phyloP scores from a whole-genome alignment of 37 sponge, comb jelly and placozoan species.

The Haliclona indistincta region DNA sequence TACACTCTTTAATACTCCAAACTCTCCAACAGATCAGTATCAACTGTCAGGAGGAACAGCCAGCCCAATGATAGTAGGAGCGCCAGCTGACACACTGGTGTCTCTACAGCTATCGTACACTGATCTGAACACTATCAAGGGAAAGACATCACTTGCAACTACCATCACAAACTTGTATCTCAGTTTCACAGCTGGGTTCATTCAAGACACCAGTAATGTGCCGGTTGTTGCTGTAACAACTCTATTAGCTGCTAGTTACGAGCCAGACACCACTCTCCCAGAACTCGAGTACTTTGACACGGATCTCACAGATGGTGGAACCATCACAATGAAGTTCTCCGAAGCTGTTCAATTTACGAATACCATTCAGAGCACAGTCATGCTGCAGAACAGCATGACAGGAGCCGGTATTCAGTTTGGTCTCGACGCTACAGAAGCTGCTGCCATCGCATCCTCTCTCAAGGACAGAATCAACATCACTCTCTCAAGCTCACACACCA shows the following conservation, averaged over 20 bases:
- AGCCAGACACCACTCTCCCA: conserved; percentile 14
- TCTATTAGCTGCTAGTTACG: not conserved
- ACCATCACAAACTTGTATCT: conserved; percentile 6
- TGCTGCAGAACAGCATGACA: not conserved
- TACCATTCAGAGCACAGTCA: not conserved
- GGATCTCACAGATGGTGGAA: conserved; percentile 3
- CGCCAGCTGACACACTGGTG: not conserved
- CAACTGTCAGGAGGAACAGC: not conserved
- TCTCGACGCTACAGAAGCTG: not conserved
- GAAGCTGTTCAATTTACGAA: conserved; percentile 13
- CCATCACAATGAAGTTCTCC: conserved; percentile 20
- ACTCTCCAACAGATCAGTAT: not conserved
- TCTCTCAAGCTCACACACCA: not conserved
- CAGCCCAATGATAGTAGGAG: not conserved
- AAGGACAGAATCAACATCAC: conserved; percentile 6
- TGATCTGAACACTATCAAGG: conserved; percentile 22
- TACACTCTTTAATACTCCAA: not conserved
- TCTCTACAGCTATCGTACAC: not conserved
- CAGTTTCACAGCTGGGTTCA: conserved; percentile 16
- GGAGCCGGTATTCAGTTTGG: not conserved
- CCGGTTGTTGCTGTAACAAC: not conserved
- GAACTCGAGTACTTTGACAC: conserved; percentile 1
- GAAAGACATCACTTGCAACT: conserved; percentile 21
- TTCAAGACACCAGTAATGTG: not conserved
- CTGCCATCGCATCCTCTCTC: not conserved